phyloP scores from a whole-genome alignment of 2,113 vertebrate genomes.

The Cheirogaleus medius region DNA sequence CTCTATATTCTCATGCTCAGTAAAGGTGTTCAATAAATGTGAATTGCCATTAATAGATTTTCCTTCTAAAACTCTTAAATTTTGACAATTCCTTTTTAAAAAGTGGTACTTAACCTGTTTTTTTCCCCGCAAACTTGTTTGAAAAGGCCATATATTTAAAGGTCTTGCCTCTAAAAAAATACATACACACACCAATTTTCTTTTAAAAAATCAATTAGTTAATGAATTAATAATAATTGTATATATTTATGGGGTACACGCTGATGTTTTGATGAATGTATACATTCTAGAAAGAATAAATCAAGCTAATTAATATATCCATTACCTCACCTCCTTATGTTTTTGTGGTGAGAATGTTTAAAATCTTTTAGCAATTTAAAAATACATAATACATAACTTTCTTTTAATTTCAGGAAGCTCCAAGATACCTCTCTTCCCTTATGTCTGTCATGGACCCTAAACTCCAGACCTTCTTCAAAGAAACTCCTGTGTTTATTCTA shows the following conservation, averaged over 20 bases:
- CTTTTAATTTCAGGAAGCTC: conserved; percentile 15
- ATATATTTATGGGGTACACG: background rate
- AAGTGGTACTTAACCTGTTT: conserved; percentile 2
- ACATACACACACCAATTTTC: background rate
- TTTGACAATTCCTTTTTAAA: background rate
- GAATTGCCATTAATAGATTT: background rate
- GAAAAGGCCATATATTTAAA: background rate
- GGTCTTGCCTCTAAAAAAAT: background rate
- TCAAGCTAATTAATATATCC: background rate
- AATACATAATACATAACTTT: background rate
- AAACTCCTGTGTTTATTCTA: background rate
- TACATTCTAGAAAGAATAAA: background rate
- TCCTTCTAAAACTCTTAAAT: background rate
- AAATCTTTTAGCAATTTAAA: background rate
- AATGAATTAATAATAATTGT: background rate
- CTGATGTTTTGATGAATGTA: background rate
- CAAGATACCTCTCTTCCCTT: background rate
- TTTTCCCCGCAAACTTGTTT: background rate
- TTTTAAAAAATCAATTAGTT: background rate
- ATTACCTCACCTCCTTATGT: background rate
- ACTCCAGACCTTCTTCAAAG: background rate
- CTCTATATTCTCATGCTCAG: too few relatives aligned
- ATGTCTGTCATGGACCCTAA: background rate
- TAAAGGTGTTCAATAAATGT: background rate
- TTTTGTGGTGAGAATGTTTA: background rate